Evolutionary conservation across 2,888 invertebrate species (phyloP), one percentile per base, ranked within the genome.

Genomic region (Cephus runcator): DNA sequence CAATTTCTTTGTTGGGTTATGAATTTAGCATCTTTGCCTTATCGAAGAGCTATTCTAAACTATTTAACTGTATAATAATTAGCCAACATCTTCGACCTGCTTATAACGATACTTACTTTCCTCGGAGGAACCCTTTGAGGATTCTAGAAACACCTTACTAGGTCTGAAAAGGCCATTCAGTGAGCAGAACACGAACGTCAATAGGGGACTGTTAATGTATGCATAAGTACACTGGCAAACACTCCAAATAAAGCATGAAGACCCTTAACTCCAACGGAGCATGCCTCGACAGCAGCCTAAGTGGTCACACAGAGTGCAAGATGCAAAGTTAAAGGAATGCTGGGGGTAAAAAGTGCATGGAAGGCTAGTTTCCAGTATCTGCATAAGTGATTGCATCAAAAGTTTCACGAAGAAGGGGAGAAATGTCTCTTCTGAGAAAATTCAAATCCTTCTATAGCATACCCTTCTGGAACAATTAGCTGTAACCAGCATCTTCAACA

Each of bases 141-240:
- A 82, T 79, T 81, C 69, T 77, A 80, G 30, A 76, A 82, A 81
- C 82, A 86, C 83, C 83, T 85, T 82, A 34, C 81, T 79, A 83
- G 81, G 84, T 83, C 84, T 87, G 84, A 83, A 85, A 83, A 85
- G 86, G 83, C 79, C 83, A 85, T 79, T 82, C 84, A 80, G 77
- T 80, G 82, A 79, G 81, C 81, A 77, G 73, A 79, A 81, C 83
- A 82, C 80, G 81, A 78, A 86, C 83, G 79, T 56, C 80, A 80
- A 81, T 84, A 82, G 86, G 87, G 87, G 86, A 82, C 85, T 79
- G 78, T 83, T 88, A 90, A 90, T 90, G 78, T 89, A 91, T 91
- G 87, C 89, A 86, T 82, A 87, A 90, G 88, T 85, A 87, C 84
- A 88, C 80, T 81, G 83, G 88, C 83, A 90, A 90, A 89, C 89